Evolutionary conservation across 2,113 vertebrate species (phyloP).

Genomic region (Trematocara stigmaticum): DNA sequence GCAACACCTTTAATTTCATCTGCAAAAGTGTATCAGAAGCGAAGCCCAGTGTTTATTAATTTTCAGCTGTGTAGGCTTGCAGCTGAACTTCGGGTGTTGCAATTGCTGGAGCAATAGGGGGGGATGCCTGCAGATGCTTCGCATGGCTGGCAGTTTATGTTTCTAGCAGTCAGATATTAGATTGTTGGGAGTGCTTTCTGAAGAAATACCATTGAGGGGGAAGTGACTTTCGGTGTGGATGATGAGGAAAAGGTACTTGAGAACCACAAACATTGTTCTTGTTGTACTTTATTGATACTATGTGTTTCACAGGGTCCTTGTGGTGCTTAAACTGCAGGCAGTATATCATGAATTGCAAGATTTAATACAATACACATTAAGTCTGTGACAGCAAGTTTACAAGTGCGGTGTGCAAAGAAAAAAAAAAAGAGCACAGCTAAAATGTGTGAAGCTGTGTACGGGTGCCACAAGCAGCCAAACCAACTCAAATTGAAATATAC

Average conservation of each 20-base stretch:
- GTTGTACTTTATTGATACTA: not conserved
- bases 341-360: not conserved
- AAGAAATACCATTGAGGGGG: slow-evolving; percentile 4
- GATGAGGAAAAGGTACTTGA: slow-evolving; percentile 1
- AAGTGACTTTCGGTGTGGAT: slow-evolving; percentile 5
- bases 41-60: not conserved
- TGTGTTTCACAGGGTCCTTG: not conserved
- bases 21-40: not conserved
- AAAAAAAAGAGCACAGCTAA: not conserved
- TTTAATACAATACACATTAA: not conserved
- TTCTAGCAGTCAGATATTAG: slow-evolving; percentile 16
- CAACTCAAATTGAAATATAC: not conserved
- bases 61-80: not conserved
- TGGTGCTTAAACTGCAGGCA: not conserved
- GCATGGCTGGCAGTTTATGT: not conserved
- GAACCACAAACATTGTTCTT: slow-evolving; percentile 16
- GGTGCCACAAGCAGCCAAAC: not conserved
- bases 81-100: not conserved
- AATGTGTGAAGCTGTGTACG: not conserved
- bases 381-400: not conserved
- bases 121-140: not conserved
- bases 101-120: not conserved
- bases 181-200: not conserved
- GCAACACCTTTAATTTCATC: not conserved
- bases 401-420: not conserved